Evolutionary conservation across 2,888 invertebrate species (phyloP), one percentile per base, ranked within the genome.

Genomic region (Ennomos quercinarius): DNA sequence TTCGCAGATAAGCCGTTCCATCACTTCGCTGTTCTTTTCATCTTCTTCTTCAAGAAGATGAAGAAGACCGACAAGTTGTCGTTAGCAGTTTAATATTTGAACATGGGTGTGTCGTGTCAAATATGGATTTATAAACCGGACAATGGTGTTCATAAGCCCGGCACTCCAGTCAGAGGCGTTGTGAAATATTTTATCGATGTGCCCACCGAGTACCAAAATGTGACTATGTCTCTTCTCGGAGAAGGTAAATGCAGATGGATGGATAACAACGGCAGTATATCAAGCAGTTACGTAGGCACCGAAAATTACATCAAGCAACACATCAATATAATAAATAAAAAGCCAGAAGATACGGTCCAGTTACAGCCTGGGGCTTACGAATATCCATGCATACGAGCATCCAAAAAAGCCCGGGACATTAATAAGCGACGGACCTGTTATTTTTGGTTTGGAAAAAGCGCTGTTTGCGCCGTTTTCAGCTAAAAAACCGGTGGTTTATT

Each of bases 151-250:
- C 68, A 68, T 47, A 67, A 45, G 54, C 61, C 73, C 0, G 77
- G 75, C 5, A 40, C 68, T 41, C 10, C 48, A 5, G 66, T 79
- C 3, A 45, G 53, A n/a, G 78, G 76, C 0, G 42, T 63, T 5
- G 57, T 76, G 4, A 70, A 70, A 39, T 77, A 72, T 10, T 35
- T 42, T 0, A 27, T 73, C n/a, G 69, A 73, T 10, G 48, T 70
- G 48, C 57, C 69, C 1, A 70, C 66, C 0, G 63, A 64, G 9
- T 71, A 64, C n/a, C 57, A 64, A 46, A 38, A 55, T n/a, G 63
- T 72, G 0, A 57, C 41, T 4, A 42, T 78, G 0, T 70, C 68
- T 0, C 52, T 78, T 10, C 49, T 66, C 8, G 78, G 79, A 3
- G 64, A 59, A 64, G 73, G 70, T 2, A 64, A 56, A 12, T 63